Evolutionary conservation across 1,140 invertebrate species (phyloP), one percentile per base, ranked within the genome.

Genomic region (Pogonus chalceus): DNA sequence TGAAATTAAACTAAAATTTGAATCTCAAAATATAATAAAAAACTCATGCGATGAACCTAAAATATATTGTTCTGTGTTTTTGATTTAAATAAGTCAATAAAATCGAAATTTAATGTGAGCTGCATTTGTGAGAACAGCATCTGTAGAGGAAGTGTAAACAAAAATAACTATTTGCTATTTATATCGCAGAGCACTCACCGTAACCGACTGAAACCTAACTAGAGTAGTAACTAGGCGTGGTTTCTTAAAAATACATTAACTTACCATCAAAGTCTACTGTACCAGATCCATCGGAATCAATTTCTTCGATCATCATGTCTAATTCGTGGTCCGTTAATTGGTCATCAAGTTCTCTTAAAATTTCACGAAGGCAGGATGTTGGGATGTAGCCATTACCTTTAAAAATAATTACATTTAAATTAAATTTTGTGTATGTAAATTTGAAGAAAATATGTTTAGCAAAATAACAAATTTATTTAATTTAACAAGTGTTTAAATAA

Each of bases 301-400:
- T 96, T 79, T 96, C 93, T 65, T 92, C 90, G 68, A 96, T 96
- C 82, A 96, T 94, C 68, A 91, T 88, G 64, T 96, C 90, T 58
- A 96, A 77, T 70, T 96, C 92, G 54, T 89, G 83, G 55, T 93
- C 84, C 31, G 91, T 94, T 43, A 96, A 76, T 69, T 93, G 91
- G 66, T 95, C 91, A 64, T 96, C 92, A 55, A 96, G 72, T 69
- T 95, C 92, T 43, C 88, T 79, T 12, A 96, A 76, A 66, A 96
- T 96, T 74, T 96, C 92, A 58, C 86, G 81, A 56, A 96, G 75
- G 68, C 90, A 91, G 23, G 88, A 85, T 23, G 93, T 95, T 63
- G 92, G 90, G 75, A 96, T 96, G 76, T 93, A 96, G 68, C 92
- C 92, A 69, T 95, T 94, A 61, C 90, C 89, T 86, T 64, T 2